Conservation (phyloP, 2,113 vertebrate genomes). For the Rallus limicola region DNA sequence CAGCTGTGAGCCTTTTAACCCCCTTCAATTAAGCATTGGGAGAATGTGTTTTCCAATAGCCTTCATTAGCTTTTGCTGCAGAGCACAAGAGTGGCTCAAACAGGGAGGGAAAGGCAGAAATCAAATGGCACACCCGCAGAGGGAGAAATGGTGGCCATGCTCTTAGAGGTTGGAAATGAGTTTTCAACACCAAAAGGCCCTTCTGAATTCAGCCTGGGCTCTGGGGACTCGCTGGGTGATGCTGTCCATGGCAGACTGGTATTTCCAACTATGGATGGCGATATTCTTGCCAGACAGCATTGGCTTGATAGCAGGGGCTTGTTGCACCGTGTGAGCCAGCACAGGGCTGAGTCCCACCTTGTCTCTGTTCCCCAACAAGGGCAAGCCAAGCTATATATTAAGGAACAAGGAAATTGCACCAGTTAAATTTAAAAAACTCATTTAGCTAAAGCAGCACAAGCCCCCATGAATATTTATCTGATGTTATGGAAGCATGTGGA, state of each 20-base stretch:
- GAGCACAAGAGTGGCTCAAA: not conserved
- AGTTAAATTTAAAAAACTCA: slow-evolving; percentile 49
- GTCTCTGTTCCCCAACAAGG: not conserved
- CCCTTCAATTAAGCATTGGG: not conserved
- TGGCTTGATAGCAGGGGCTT: not conserved
- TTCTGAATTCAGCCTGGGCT: not conserved
- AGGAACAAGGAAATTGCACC: slow-evolving; percentile 33
- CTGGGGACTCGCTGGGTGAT: fast-evolving
- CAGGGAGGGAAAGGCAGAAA: not conserved
- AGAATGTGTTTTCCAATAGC: not conserved
- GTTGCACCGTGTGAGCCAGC: not conserved
- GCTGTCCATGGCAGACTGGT: not conserved
- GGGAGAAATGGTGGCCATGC: not conserved
- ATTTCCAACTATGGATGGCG: not conserved
- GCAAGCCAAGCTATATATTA: slow-evolving; percentile 21
- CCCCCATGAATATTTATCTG: slow-evolving; percentile 63
- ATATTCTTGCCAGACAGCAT: not conserved
- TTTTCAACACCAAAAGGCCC: not conserved
- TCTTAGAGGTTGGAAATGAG: not conserved
- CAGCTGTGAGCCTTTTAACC: slow-evolving; percentile 25
- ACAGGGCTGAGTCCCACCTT: not conserved
- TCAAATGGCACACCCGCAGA: not conserved
- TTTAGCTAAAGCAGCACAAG: slow-evolving; percentile 54
- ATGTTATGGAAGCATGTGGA: slow-evolving; percentile 38
- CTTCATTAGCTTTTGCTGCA: slow-evolving; percentile 8